phyloP scores from a whole-genome alignment of 2,888 invertebrate species.

The Apeira syringaria region DNA sequence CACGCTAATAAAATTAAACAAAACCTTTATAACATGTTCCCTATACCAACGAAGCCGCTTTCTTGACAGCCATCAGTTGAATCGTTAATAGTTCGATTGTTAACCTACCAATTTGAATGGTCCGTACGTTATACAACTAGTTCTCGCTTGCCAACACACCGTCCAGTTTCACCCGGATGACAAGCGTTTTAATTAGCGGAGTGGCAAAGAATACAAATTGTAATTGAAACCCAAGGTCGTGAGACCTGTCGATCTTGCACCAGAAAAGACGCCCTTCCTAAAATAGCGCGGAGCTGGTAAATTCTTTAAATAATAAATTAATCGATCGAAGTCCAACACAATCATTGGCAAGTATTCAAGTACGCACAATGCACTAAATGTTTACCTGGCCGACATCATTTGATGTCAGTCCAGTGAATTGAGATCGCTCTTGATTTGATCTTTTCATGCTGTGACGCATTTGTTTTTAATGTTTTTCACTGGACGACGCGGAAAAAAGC shows the following conservation, averaged over 20 bases:
- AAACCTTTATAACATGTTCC: conserved; percentile 77
- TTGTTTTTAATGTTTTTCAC: conserved; percentile 18
- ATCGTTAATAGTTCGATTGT: conserved; percentile 74
- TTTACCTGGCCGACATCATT: conserved; percentile 71
- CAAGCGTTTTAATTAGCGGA: conserved; percentile 47
- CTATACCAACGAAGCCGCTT: conserved; percentile 77
- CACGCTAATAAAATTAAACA: no score
- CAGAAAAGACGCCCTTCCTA: conserved; percentile 43
- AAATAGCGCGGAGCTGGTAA: conserved; percentile 56
- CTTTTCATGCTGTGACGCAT: conserved; percentile 22
- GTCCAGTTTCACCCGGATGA: conserved; percentile 52
- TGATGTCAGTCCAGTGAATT: conserved; percentile 41
- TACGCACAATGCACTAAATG: conserved; percentile 70
- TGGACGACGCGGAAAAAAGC: conserved; percentile 9
- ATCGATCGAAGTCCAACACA: conserved; percentile 73
- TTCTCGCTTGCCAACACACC: conserved; percentile 43
- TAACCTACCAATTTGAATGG: conserved; percentile 76
- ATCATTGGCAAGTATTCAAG: conserved; percentile 75
- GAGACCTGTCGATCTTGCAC: conserved; percentile 29
- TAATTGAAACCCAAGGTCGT: conserved; percentile 26
- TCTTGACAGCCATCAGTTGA: conserved; percentile 67
- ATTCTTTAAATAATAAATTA: conserved; percentile 61
- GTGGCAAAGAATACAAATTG: conserved; percentile 20
- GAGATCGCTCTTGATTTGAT: conserved; percentile 24
- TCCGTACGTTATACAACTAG: conserved; percentile 56